phyloP scores from a whole-genome alignment of 2,888 invertebrate genomes.

The Oxyteleia sp. region DNA sequence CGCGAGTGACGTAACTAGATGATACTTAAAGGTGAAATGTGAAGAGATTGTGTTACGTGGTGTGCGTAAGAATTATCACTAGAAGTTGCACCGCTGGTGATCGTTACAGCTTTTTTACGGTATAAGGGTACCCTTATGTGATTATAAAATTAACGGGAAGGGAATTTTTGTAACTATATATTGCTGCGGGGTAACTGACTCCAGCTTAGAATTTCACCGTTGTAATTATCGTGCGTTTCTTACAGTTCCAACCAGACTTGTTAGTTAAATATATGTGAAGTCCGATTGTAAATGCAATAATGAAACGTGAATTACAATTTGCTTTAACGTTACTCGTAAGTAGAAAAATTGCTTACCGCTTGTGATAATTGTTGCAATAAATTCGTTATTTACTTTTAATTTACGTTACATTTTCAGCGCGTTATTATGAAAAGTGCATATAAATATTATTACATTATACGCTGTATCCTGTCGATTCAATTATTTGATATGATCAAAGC shows the following conservation, averaged over 20 bases:
- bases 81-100: constrained; percentile 42
- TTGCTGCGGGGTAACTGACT: constrained; percentile 50
- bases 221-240: constrained; percentile 41
- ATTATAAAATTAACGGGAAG: constrained; percentile 58
- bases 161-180: constrained; percentile 65
- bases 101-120: constrained; percentile 25
- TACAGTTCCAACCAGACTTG: neutral
- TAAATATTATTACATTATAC: neutral
- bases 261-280: constrained; percentile 37
- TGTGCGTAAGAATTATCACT: constrained; percentile 37
- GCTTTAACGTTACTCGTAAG: constrained; percentile 52
- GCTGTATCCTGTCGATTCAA: neutral
- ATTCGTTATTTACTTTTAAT: neutral
- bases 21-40: constrained; percentile 16
- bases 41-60: constrained; percentile 34
- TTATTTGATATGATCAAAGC: neutral
- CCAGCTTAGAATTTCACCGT: constrained; percentile 47
- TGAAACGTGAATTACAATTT: constrained; percentile 50
- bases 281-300: constrained; percentile 28
- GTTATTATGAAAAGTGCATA: neutral
- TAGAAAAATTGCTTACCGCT: constrained; percentile 5
- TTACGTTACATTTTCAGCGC: neutral
- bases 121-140: constrained; percentile 69
- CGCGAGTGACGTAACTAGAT: constrained; percentile 35
- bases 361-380: neutral